phyloP scores from a whole-genome alignment of 2,797 vertebrate species.

The Falco columbarius region DNA sequence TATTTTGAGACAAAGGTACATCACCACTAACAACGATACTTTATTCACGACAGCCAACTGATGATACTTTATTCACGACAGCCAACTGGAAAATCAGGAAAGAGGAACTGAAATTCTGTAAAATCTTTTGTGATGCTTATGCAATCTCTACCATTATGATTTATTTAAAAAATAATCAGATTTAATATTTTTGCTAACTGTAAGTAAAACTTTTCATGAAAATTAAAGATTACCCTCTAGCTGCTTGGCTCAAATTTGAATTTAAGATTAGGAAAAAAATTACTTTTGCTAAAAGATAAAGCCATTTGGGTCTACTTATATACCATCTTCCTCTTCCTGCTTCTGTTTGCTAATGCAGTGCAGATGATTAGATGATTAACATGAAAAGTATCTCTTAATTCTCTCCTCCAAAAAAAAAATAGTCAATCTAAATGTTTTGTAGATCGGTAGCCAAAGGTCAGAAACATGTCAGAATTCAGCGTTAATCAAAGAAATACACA shows the following conservation, averaged over 20 bases:
- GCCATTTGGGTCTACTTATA: not conserved
- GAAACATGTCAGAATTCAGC: not conserved
- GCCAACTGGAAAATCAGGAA: not conserved
- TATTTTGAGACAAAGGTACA: not conserved
- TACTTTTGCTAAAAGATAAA: not conserved
- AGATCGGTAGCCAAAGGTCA: not conserved
- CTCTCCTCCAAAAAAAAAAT: not conserved
- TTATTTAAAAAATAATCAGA: not conserved
- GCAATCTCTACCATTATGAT: not conserved
- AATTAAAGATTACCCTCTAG: not conserved
- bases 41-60: not conserved
- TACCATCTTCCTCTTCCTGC: not conserved
- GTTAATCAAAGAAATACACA: not conserved
- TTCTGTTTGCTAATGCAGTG: not conserved
- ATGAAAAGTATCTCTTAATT: not conserved
- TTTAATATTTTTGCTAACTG: not conserved
- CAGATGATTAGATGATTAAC: not conserved
- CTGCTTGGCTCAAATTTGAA: not conserved
- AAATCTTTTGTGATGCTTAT: not conserved
- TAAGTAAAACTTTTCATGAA: not conserved
- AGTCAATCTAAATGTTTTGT: not conserved
- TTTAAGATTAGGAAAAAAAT: not conserved
- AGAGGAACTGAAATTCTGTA: not conserved
- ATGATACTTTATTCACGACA: not conserved
- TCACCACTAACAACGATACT: not conserved